phyloP scores from a whole-genome alignment of 2,888 invertebrate species.

The Eupithecia insigniata region DNA sequence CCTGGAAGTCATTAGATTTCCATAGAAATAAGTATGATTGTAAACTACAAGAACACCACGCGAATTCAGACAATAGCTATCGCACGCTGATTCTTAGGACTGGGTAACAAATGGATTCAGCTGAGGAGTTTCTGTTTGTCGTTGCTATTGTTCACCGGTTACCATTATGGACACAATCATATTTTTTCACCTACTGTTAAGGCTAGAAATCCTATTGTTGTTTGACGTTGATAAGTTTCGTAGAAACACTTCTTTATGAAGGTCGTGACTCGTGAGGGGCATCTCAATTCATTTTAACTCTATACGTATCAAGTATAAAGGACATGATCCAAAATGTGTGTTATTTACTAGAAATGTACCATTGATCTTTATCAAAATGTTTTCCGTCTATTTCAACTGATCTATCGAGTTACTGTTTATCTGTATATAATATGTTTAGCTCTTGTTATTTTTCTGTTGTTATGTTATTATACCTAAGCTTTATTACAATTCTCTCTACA shows the following conservation, averaged over 20 bases:
- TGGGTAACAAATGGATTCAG: slow-evolving; percentile 62
- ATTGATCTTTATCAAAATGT: neutral
- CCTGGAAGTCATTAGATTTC: neutral
- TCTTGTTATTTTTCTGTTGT: neutral
- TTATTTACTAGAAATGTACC: neutral
- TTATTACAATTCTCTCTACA: neutral
- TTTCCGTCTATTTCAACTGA: neutral
- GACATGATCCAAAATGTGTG: neutral
- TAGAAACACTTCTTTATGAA: slow-evolving; percentile 44
- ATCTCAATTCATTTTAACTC: neutral
- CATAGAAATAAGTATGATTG: slow-evolving; percentile 12
- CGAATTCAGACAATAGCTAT: slow-evolving; percentile 51
- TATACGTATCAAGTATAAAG: neutral
- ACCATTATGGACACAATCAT: slow-evolving; percentile 66
- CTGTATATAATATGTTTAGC: neutral
- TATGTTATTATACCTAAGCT: neutral
- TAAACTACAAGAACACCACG: slow-evolving; percentile 31
- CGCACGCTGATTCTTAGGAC: slow-evolving; percentile 60
- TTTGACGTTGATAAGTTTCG: slow-evolving; percentile 49
- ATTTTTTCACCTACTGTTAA: slow-evolving; percentile 61
- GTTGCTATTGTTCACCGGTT: slow-evolving; percentile 61
- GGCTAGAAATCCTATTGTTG: slow-evolving; percentile 64
- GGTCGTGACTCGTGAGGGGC: neutral
- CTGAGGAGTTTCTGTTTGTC: slow-evolving; percentile 55
- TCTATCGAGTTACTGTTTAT: neutral